phyloP scores from a whole-genome alignment of 2,113 vertebrate genomes.

The Hemichromis elongatus region DNA sequence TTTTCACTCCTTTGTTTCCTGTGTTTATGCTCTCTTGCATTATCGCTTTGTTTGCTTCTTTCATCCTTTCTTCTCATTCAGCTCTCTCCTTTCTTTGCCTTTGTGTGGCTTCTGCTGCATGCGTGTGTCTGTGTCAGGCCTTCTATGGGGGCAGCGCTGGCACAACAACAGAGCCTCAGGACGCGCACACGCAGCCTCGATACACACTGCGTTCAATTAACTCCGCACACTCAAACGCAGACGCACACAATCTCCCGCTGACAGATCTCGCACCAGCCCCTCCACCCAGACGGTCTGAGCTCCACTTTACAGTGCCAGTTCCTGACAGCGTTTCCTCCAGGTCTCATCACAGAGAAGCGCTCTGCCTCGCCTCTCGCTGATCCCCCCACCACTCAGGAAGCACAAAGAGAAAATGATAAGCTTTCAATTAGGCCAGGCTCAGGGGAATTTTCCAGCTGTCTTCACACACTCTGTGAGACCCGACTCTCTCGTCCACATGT shows the following conservation, averaged over 20 bases:
- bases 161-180: slow-evolving; percentile 66
- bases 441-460: slow-evolving; percentile 70
- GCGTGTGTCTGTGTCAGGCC: slow-evolving; percentile 24
- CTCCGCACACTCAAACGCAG: slow-evolving; percentile 37
- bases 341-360: slow-evolving; percentile 38
- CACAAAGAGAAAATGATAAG: slow-evolving; percentile 72
- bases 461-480: slow-evolving; percentile 64
- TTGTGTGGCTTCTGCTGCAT: slow-evolving; percentile 32
- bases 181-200: slow-evolving; percentile 49
- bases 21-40: slow-evolving; percentile 13
- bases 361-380: background rate
- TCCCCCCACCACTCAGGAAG: slow-evolving; percentile 47
- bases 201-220: slow-evolving; percentile 72
- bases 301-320: slow-evolving; percentile 16
- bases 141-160: slow-evolving; percentile 65
- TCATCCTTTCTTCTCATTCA: slow-evolving; percentile 30
- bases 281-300: slow-evolving; percentile 34
- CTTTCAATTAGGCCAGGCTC: slow-evolving; percentile 71
- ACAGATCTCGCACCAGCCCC: slow-evolving; percentile 55
- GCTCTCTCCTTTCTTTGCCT: slow-evolving; percentile 15
- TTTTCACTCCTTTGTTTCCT: slow-evolving; percentile 10
- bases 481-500: slow-evolving; percentile 61
- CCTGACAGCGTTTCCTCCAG: slow-evolving; percentile 46
- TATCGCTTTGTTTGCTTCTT: background rate
- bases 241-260: slow-evolving; percentile 31